Base-by-base conservation (phyloP, 2,113 vertebrate species). In the Mionectes macconnelli region DNA sequence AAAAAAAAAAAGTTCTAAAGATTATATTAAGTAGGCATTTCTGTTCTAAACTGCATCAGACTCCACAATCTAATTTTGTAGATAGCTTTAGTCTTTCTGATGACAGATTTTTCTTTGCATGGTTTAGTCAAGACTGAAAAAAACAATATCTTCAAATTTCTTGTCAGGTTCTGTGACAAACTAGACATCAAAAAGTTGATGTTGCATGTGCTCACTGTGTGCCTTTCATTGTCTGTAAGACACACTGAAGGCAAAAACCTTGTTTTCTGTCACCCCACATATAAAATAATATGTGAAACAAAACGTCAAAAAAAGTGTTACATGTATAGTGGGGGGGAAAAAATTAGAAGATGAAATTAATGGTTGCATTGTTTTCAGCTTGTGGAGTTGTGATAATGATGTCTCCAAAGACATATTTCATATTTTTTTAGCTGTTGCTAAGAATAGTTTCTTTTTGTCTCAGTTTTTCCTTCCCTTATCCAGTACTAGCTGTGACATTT, bases 381-480 rank as follows among this genome's bases (percentile, higher is more conserved):
- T 49, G 31, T 84, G 52, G 12, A 75, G 22, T 74, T 88, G 23
- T 90, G 73, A 68, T 89, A 93, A 45, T 77, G 42, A 33, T 81
- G 37, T 72, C 40, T 84, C 60, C 50, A 52, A 68, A 33, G 40
- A 60, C 2, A 1, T 19, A 19, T 52, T 85, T 47, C 8, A 8
- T 76, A 13, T 19, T 93, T 85, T 84, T 77, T 89, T 78, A 59
- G 49, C 66, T 67, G 27, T 62, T 78, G 39, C 93, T 94, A 95
- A 94, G 89, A 85, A 85, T 89, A 92, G 53, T 37, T 69, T 44
- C 55, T 30, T 87, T 80, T 90, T 89, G 84, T 91, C 67, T 90
- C 83, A 89, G 13, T 88, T 93, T 94, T 95, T 93, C 87, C 83
- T 74, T 88, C 57, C 66, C 45, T 80, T 89, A 88, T 93, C 70